Percentiles rank a stretch among this genome's conserved stretches.
These are phyloP conservation scores for Ageneiosus marmoratus DNA, from an alignment of 2,113 vertebrate species.

Conservation along the genomic window DNA sequence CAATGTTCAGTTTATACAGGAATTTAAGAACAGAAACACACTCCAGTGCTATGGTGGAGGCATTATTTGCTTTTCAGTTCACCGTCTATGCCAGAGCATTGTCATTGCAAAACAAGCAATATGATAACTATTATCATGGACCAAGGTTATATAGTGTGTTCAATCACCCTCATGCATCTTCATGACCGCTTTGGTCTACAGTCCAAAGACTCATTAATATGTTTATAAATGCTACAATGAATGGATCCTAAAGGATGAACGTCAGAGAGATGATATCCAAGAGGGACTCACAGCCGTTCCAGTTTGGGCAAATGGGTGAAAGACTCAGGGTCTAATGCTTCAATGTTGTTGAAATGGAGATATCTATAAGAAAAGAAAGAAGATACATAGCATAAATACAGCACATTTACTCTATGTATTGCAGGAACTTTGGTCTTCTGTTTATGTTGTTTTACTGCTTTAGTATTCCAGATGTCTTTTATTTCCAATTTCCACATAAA, in stretches of 20 bases:
- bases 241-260: neutral
- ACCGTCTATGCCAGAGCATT: neutral
- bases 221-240: neutral
- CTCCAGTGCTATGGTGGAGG: slow-evolving; percentile 8
- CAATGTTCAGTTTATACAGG: slow-evolving; percentile 12
- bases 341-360: slow-evolving; percentile 98
- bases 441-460: neutral
- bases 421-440: neutral
- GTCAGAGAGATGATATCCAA: neutral
- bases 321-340: slow-evolving; percentile 90
- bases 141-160: neutral
- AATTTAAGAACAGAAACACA: neutral
- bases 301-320: slow-evolving; percentile 94
- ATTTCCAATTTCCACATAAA: neutral
- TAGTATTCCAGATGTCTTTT: neutral
- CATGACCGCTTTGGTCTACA: slow-evolving; percentile 1
- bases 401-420: neutral
- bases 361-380: slow-evolving; percentile 77
- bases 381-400: neutral
- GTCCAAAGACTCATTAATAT: neutral
- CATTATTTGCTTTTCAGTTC: slow-evolving; percentile 12
- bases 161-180: neutral
- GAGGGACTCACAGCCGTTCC: slow-evolving; percentile 90
- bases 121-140: neutral
- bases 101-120: slow-evolving; percentile 5